Percentiles rank a stretch among this genome's conserved stretches.
Evolutionary conservation across 1,140 invertebrate species (phyloP).

Genomic region (Nephila pilipes): DNA sequence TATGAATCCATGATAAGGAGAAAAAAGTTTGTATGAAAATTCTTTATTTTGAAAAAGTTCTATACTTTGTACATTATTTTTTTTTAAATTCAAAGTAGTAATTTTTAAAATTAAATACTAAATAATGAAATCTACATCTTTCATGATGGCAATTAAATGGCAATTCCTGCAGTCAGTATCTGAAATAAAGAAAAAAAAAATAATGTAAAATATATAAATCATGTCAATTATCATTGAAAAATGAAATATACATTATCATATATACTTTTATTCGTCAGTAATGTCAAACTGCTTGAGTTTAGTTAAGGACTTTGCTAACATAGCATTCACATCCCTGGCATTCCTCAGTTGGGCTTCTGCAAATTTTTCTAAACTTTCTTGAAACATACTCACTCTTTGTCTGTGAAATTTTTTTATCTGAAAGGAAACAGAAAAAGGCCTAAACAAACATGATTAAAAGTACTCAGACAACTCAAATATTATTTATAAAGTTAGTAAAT

Average conservation of each 20-base stretch:
- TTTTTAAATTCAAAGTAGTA: neutral
- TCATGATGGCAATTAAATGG: neutral
- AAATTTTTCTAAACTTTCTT: constrained; percentile 76
- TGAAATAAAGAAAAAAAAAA: neutral
- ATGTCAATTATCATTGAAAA: neutral
- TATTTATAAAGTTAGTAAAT: too few relatives aligned
- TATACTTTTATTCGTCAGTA: neutral
- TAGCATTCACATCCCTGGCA: constrained; percentile 76
- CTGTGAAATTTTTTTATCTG: constrained; percentile 79
- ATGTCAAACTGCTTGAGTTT: constrained; percentile 77
- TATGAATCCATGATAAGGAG: too few relatives aligned
- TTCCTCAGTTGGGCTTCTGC: constrained; percentile 77
- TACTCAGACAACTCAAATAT: too few relatives aligned
- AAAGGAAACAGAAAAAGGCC: neutral
- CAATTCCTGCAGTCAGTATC: neutral
- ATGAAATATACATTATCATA: neutral
- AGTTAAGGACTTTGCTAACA: constrained; percentile 76
- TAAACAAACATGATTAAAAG: too few relatives aligned
- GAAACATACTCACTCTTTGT: constrained; percentile 72
- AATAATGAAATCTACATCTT: neutral
- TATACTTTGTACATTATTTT: constrained; percentile 7
- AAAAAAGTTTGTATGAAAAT: constrained; percentile 7
- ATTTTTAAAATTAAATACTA: constrained; percentile 14
- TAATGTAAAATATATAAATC: neutral
- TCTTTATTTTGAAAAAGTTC: constrained; percentile 23